These are phyloP conservation scores for Brachyopa scutellaris DNA, from an alignment of 2,888 invertebrate genomes.

Conservation along the genomic window DNA sequence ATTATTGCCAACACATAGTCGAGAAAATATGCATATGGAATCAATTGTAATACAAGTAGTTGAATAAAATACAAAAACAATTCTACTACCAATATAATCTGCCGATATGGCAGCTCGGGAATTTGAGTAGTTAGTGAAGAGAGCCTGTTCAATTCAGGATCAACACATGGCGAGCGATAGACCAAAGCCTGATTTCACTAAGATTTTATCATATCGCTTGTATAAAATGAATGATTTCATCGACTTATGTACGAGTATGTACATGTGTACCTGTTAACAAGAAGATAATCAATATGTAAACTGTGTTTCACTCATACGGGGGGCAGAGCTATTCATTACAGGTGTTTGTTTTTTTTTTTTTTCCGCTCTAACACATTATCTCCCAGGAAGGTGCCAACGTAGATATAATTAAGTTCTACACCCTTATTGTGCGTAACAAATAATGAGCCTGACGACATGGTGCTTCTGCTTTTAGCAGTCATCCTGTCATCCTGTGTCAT, in stretches of 20 bases:
- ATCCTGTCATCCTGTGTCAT: conserved; percentile 39
- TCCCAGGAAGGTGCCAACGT: conserved; percentile 10
- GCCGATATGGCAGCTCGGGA: too few species aligned
- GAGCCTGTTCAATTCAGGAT: too few species aligned
- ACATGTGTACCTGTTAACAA: neutral
- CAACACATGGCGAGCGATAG: too few species aligned
- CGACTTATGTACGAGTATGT: conserved; percentile 5
- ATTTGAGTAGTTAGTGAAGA: too few species aligned
- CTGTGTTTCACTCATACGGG: too few species aligned
- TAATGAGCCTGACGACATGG: conserved; percentile 18
- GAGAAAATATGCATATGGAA: conserved; percentile 5
- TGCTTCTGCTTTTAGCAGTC: conserved; percentile 48
- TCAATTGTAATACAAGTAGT: too few species aligned
- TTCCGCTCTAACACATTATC: too few species aligned
- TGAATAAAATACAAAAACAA: too few species aligned
- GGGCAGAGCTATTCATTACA: neutral
- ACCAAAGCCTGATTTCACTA: too few species aligned
- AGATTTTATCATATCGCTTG: too few species aligned
- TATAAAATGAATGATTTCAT: too few species aligned
- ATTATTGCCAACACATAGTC: neutral
- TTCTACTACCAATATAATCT: too few species aligned
- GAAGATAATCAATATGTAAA: neutral
- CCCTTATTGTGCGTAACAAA: conserved; percentile 24
- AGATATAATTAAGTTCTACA: conserved; percentile 38
- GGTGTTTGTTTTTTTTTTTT: neutral